Percentiles rank a stretch among this genome's conserved stretches.
Evolutionary conservation across 2,113 vertebrate species (phyloP).

Genomic region (Varanus salvator): DNA sequence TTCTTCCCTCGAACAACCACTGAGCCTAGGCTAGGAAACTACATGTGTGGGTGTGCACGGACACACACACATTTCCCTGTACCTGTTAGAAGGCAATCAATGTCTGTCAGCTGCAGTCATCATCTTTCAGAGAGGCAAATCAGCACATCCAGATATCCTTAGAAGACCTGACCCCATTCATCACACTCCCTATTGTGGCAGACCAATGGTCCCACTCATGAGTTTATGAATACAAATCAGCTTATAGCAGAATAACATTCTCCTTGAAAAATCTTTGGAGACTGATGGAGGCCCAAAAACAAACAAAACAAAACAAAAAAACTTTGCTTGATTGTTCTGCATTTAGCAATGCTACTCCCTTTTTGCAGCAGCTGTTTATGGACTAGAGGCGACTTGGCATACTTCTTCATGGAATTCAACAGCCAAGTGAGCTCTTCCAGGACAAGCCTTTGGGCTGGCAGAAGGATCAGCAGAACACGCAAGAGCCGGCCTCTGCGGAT

Average conservation of each 20-base stretch:
- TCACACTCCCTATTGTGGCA: constrained; percentile 42
- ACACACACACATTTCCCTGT: neutral
- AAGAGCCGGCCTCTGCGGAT: neutral
- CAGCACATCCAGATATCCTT: neutral
- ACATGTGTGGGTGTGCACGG: no score
- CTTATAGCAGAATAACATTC: neutral
- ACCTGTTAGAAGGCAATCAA: constrained; percentile 28
- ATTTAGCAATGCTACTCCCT: neutral
- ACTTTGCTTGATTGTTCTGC: accelerated
- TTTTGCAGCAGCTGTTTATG: neutral
- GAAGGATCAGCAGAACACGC: neutral
- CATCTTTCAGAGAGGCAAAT: constrained; percentile 51
- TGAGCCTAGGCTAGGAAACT: no score
- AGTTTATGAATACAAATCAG: constrained; percentile 49
- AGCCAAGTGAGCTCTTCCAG: neutral
- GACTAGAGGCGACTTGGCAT: neutral
- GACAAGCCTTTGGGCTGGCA: neutral
- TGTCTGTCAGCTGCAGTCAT: constrained; percentile 27
- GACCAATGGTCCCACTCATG: constrained; percentile 10
- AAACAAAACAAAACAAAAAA: neutral
- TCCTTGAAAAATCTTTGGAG: constrained; percentile 31
- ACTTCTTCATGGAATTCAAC: no score
- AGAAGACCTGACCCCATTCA: constrained; percentile 43
- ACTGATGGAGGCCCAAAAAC: accelerated
- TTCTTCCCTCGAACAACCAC: no score